Conservation (phyloP, 2,797 vertebrate genomes). For the Anomalospiza imberbis region DNA sequence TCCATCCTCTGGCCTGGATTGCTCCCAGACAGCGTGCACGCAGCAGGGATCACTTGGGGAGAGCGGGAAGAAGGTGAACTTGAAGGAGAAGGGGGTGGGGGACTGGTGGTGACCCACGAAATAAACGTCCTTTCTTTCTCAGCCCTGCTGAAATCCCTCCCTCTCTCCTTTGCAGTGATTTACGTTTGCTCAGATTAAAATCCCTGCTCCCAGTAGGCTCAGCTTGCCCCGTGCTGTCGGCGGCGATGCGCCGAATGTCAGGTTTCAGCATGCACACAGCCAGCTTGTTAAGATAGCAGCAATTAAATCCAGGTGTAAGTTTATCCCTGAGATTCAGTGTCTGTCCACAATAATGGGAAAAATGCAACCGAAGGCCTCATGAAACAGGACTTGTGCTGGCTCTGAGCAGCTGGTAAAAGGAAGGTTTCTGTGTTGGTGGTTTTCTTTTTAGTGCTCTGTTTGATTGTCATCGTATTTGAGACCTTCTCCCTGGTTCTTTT, state of each 20-base stretch:
- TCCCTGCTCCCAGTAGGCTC: rapidly evolving
- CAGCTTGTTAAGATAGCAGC: not conserved
- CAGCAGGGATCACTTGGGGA: not conserved
- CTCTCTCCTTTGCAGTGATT: not conserved
- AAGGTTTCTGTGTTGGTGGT: not conserved
- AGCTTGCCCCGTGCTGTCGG: not conserved
- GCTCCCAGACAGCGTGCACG: not conserved
- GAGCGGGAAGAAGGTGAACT: not conserved
- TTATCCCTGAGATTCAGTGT: not conserved
- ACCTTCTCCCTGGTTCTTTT: not conserved
- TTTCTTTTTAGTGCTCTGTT: not conserved
- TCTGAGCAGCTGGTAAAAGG: not conserved
- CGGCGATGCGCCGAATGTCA: rapidly evolving
- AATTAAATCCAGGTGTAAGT: not conserved
- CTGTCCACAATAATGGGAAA: not conserved
- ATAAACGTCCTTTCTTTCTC: not conserved
- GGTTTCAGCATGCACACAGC: not conserved
- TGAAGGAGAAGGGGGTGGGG: not conserved
- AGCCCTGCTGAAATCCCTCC: not conserved
- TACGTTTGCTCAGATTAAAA: not conserved
- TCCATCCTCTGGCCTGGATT: not conserved
- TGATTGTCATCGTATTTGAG: not conserved
- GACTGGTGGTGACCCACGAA: not conserved
- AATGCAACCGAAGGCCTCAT: not conserved
- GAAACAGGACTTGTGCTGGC: not conserved